A percentile compares a stretch with the other conserved stretches of the same genome.
phyloP scores from a whole-genome alignment of 1,140 invertebrate species.

The Brachionus asplanchnoidis region DNA sequence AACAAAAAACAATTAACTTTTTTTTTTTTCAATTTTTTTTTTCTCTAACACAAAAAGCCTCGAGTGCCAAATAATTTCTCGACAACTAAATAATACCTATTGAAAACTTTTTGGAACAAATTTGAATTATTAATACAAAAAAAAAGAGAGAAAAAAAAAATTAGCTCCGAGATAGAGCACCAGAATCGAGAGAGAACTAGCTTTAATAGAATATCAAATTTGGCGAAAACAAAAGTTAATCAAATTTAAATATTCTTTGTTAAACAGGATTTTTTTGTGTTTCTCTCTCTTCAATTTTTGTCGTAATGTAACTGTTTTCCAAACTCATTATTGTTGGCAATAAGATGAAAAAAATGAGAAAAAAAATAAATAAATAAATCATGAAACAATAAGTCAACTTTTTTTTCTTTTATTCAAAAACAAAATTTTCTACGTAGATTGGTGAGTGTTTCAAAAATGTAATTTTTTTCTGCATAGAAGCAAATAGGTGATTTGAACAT shows the following conservation, averaged over 20 bases:
- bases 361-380: neutral
- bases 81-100: neutral
- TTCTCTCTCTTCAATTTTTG: neutral
- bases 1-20: neutral
- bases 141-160: neutral
- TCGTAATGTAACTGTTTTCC: neutral
- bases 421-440: neutral
- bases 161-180: conserved; percentile 9
- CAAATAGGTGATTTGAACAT: neutral
- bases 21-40: too few species aligned
- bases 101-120: neutral
- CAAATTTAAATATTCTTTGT: neutral
- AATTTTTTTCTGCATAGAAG: neutral
- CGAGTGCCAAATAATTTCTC: neutral
- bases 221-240: conserved; percentile 1
- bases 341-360: neutral
- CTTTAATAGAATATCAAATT: neutral
- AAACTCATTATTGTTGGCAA: neutral
- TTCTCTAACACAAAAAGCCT: neutral
- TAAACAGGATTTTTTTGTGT: neutral
- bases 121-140: neutral
- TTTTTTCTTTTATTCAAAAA: neutral
- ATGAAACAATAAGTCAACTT: neutral
- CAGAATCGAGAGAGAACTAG: conserved; percentile 5
- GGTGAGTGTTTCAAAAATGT: neutral